Percentiles rank a stretch among this genome's conserved stretches.
Conservation (phyloP, 2,113 vertebrate species). For the Epinephelus fuscoguttatus region DNA sequence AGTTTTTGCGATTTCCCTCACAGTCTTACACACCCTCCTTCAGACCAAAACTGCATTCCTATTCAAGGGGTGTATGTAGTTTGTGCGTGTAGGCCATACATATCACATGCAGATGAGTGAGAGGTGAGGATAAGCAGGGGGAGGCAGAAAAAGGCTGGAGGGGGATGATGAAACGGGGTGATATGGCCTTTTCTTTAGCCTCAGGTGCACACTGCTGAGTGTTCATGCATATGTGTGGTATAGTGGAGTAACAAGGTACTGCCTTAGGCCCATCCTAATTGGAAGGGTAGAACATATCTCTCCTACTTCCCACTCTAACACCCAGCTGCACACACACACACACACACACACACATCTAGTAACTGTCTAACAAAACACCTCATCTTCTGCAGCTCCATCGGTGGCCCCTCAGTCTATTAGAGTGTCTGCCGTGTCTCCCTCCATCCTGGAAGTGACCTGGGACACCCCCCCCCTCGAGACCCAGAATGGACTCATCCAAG, state of each 20-base stretch:
- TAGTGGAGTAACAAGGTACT: constrained; percentile 62
- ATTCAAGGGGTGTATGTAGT: constrained; percentile 24
- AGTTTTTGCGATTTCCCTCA: constrained; percentile 36
- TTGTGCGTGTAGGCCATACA: constrained; percentile 43
- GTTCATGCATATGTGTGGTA: constrained; percentile 68
- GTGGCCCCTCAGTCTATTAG: constrained; percentile 92
- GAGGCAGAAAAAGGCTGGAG: constrained; percentile 50
- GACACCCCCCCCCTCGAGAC: constrained; percentile 92
- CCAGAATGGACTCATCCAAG: constrained; percentile 97
- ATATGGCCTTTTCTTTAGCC: constrained; percentile 72
- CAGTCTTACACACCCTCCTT: constrained; percentile 27
- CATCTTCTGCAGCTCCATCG: constrained; percentile 87
- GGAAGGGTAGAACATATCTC: constrained; percentile 53
- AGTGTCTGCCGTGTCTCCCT: constrained; percentile 88
- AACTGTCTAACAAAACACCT: constrained; percentile 17
- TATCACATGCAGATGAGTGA: constrained; percentile 54
- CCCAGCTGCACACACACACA: constrained; percentile 6
- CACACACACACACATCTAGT: background rate
- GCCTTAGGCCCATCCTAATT: constrained; percentile 73
- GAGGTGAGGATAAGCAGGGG: constrained; percentile 61
- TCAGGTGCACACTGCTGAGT: constrained; percentile 58
- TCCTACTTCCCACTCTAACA: constrained; percentile 29
- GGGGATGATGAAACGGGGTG: constrained; percentile 77
- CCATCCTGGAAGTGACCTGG: constrained; percentile 94
- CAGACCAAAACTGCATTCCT: constrained; percentile 24